Evolutionary conservation across 2,888 invertebrate genomes (phyloP).

Genomic region (Calliopum simillimum): DNA sequence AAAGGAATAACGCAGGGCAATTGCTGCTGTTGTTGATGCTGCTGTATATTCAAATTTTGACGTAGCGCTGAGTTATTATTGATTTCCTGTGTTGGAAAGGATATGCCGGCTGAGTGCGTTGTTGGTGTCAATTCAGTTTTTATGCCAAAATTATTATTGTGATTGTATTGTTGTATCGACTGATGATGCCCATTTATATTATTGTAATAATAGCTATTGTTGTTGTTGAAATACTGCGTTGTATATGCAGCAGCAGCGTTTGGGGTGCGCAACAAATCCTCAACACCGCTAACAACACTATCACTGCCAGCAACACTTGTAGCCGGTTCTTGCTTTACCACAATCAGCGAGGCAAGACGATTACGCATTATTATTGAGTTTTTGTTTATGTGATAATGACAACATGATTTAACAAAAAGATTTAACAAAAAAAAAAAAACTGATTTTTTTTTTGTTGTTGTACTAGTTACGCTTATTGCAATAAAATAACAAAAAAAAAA

Average conservation of each 20-base stretch:
- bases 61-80: slow-evolving; percentile 57
- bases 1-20: slow-evolving; percentile 23
- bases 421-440: neutral
- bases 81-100: slow-evolving; percentile 51
- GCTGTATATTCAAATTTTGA: slow-evolving; percentile 50
- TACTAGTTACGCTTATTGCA: too few relatives aligned
- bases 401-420: neutral
- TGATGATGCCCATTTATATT: too few relatives aligned
- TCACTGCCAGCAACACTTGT: slow-evolving; percentile 24
- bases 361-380: slow-evolving; percentile 63
- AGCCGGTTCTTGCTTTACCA: slow-evolving; percentile 66
- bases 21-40: slow-evolving; percentile 36
- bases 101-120: slow-evolving; percentile 25
- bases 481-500: neutral
- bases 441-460: too few relatives aligned
- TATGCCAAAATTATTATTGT: slow-evolving; percentile 43
- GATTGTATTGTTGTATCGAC: neutral
- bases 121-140: slow-evolving; percentile 52
- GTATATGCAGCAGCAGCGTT: slow-evolving; percentile 28
- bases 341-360: slow-evolving; percentile 67
- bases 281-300: neutral
- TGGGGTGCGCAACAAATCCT: neutral
- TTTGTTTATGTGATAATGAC: slow-evolving; percentile 16
- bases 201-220: slow-evolving; percentile 40
- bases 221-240: slow-evolving; percentile 33